Percentiles rank a stretch among this genome's conserved stretches.
phyloP scores from a whole-genome alignment of 2,797 vertebrate species.

The Chiropotes sagulatus region DNA sequence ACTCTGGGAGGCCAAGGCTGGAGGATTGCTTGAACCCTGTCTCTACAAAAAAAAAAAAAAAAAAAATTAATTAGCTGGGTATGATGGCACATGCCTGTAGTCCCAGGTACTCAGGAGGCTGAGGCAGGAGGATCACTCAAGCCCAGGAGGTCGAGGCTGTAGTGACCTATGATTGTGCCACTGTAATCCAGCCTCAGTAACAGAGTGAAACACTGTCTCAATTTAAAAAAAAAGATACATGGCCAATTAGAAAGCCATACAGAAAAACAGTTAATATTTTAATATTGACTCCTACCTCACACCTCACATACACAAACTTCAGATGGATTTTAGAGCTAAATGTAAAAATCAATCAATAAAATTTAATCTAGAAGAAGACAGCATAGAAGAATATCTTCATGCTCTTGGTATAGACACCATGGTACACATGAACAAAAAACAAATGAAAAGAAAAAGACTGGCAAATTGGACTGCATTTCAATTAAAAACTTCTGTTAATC shows the following conservation, averaged over 20 bases:
- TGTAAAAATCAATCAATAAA: background rate
- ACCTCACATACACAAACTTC: background rate
- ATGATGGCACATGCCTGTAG: no score
- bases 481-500: background rate
- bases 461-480: background rate
- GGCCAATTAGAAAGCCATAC: background rate
- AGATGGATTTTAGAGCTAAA: background rate
- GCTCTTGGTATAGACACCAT: background rate
- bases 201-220: background rate
- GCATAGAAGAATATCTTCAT: background rate
- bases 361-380: background rate
- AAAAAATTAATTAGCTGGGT: no score
- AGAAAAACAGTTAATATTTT: background rate
- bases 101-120: no score
- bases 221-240: background rate
- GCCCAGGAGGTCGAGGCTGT: no score
- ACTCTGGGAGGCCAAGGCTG: no score
- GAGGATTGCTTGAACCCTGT: no score
- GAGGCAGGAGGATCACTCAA: no score
- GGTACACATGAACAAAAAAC: background rate
- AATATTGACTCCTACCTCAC: background rate
- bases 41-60: no score
- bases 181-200: background rate
- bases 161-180: background rate
- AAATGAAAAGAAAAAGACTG: background rate